Evolutionary conservation across 2,113 vertebrate genomes (phyloP), one percentile per base, ranked within the genome.

Genomic region (Oreochromis tanganicae): DNA sequence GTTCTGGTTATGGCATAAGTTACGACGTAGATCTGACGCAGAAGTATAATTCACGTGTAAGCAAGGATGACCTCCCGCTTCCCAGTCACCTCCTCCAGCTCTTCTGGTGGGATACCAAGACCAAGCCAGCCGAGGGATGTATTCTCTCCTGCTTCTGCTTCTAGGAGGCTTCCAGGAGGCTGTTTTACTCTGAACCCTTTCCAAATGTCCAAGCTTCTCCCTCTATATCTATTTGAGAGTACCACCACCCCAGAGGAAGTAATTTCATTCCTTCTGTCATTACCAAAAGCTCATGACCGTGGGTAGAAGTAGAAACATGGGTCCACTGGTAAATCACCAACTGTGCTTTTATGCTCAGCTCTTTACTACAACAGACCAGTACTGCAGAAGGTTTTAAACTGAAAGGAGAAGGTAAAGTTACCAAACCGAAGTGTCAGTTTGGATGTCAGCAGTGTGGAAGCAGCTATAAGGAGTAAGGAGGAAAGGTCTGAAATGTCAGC

Each of bases 71-170:
- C 41, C 14, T 73, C 2, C 21, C 5, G 1, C 38, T 46, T 17
- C 66, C 13, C 66, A 27, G 38, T 21, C 8, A 46, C 21, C 24
- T 75, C 24, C 24, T 48, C 68, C 68, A 46, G 41, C 68, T 19
- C 24, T 48, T 48, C 24, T 48, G 14, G 68, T 29, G 21, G 24
- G 41, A 48, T 27, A 75, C 68, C 5, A 46, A 75, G 14, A 27
- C 14, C 68, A 29, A 48, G 24, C 1, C 14, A 48, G 68, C 1
- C 8, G 0, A 46, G 9, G 7, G 21, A 48, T 48, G 21, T 29
- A 48, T 29, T 48, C 14, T 75, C 41, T 75, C 41, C 68, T 19
- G 14, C 5, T 27, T 75, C 24, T 19, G 24, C 68, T 46, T 16
- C 21, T 16, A 6, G n/a, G 12, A 24, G 59, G 59, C 29, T 63